Percentiles rank a stretch among this genome's conserved stretches.
These are phyloP conservation scores for Brevimyrus niger DNA, from an alignment of 2,113 vertebrate genomes.

Conservation along the genomic window DNA sequence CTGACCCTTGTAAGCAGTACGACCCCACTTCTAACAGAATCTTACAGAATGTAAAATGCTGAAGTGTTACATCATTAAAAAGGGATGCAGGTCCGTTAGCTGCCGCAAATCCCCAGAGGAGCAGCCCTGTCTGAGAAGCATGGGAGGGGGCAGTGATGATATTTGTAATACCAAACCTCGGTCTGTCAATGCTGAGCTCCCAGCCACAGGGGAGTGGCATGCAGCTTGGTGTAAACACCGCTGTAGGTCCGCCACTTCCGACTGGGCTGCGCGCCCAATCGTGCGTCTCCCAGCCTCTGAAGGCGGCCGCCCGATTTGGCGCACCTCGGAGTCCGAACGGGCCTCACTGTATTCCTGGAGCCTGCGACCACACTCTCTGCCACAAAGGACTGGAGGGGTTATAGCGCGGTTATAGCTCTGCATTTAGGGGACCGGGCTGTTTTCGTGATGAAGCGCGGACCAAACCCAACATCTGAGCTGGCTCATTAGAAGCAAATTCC, in stretches of 20 bases:
- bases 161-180: conserved; percentile 60
- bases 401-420: background rate
- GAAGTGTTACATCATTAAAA: background rate
- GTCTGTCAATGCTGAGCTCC: conserved; percentile 50
- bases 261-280: conserved; percentile 21
- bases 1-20: background rate
- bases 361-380: background rate
- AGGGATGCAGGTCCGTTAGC: conserved; percentile 47
- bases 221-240: conserved; percentile 44
- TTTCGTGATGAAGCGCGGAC: background rate
- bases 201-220: conserved; percentile 53
- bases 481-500: conserved; percentile 38
- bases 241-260: conserved; percentile 32
- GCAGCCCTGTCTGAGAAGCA: conserved; percentile 48
- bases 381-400: background rate
- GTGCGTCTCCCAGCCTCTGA: conserved; percentile 5
- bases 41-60: conserved; percentile 15
- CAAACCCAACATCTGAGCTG: conserved; percentile 36
- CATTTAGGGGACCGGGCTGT: background rate
- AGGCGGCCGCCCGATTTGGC: background rate
- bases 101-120: conserved; percentile 42
- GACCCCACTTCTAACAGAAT: background rate
- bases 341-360: background rate
- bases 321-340: background rate
- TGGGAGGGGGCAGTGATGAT: conserved; percentile 38